Evolutionary conservation across 2,113 vertebrate species (phyloP), one percentile per base, ranked within the genome.

Genomic region (Aythya baeri): DNA sequence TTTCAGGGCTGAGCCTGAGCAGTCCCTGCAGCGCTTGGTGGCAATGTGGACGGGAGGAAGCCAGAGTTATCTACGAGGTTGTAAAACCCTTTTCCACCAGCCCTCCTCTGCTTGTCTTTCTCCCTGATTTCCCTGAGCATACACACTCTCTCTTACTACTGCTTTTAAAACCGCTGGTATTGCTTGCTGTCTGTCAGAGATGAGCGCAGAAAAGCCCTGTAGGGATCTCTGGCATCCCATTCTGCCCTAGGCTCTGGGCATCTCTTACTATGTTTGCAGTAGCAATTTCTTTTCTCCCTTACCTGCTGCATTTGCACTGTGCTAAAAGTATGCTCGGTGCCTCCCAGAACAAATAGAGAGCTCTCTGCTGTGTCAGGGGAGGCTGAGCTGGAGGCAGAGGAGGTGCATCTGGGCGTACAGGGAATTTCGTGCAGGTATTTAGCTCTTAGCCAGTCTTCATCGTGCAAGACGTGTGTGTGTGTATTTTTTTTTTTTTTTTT

Each of bases 291-390:
- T 65, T 89, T 81, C 73, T 93, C 31, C 27, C 31, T 81, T 82
- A 66, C 77, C 66, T 95, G 70, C 43, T 76, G 20, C 87, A 34
- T 93, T 96, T 96, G 63, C 70, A 55, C 43, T 78, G 34, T 76
- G 70, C 62, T 93, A 4, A 44, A 94, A 72, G 38, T 75, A 79
- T 79, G 90, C 54, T 73, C 1, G 12, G 61, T 89, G 80, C 88
- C 80, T 94, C 83, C 27, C 49, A 79, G 88, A 89, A 63, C 5
- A 32, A 91, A 76, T 62, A 95, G 8, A 77, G 58, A 82, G 52
- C 73, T 70, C 36, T 71, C 52, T 41, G 66, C 75, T 84, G 6
- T 79, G 55, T 88, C 49, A 36, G 21, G 74, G 41, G 41, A 73
- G 66, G 17, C 57, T 75, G 68, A 93, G 65, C 76, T 84, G 63